These are phyloP conservation scores for Tiliqua scincoides DNA, from an alignment of 2,113 vertebrate species.

Conservation along the genomic window DNA sequence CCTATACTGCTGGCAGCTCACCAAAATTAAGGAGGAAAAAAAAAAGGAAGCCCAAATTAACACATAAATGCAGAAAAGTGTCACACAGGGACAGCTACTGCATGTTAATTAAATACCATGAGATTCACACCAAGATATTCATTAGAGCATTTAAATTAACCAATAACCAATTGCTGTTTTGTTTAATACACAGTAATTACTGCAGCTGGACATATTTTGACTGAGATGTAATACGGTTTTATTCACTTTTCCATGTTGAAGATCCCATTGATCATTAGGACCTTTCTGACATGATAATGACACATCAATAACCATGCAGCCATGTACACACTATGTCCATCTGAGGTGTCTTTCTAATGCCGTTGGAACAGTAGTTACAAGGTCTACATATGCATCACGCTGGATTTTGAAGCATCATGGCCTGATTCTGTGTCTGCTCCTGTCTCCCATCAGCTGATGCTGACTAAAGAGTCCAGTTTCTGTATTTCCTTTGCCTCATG, in stretches of 20 bases:
- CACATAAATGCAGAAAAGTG: conserved; percentile 61
- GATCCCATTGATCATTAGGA: neutral
- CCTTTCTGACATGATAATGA: conserved; percentile 9
- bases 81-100: conserved; percentile 61
- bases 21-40: conserved; percentile 20
- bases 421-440: neutral
- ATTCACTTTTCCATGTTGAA: conserved; percentile 44
- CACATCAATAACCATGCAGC: neutral
- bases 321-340: neutral
- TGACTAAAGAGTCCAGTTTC: neutral
- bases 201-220: conserved; percentile 64
- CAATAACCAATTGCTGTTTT: conserved; percentile 60
- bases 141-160: conserved; percentile 59
- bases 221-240: conserved; percentile 65
- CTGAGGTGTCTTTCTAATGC: neutral
- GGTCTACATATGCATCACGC: neutral
- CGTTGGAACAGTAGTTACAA: neutral
- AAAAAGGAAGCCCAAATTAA: conserved; percentile 63
- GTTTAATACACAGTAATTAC: conserved; percentile 71
- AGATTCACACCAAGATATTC: conserved; percentile 61
- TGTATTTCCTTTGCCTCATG: neutral
- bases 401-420: neutral
- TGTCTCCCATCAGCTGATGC: neutral
- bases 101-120: conserved; percentile 69
- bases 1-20: conserved; percentile 39